phyloP scores from a whole-genome alignment of 1,140 invertebrate species.

The Daktulosphaira vitifoliae region DNA sequence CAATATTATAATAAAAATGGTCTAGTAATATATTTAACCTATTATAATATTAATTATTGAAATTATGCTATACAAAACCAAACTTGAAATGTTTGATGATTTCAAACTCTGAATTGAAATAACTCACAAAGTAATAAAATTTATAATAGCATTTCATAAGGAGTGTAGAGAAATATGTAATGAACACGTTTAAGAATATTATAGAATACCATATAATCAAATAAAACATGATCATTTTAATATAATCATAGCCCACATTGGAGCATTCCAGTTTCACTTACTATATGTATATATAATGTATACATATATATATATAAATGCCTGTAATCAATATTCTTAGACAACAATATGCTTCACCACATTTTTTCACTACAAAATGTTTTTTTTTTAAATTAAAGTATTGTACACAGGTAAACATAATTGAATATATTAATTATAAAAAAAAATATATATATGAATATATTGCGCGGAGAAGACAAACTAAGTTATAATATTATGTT shows the following conservation, averaged over 20 bases:
- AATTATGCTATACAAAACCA: conserved; percentile 23
- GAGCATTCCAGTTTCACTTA: conserved; percentile 11
- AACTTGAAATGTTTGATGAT: conserved; percentile 21
- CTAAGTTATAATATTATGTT: conserved; percentile 17
- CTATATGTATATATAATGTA: conserved; percentile 18
- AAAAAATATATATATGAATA: no score
- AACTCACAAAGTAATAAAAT: conserved; percentile 30
- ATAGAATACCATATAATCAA: conserved; percentile 15
- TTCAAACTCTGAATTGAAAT: conserved; percentile 28
- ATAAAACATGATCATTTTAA: neutral
- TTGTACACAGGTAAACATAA: conserved; percentile 30
- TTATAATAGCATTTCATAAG: conserved; percentile 22
- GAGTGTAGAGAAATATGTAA: conserved; percentile 11
- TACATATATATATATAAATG: neutral
- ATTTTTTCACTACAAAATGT: conserved; percentile 30
- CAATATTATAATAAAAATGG: conserved; percentile 11
- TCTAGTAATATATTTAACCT: conserved; percentile 17
- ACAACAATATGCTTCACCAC: conserved; percentile 10
- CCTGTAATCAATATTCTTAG: conserved; percentile 5
- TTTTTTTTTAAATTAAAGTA: conserved; percentile 25
- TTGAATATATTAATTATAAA: conserved; percentile 28
- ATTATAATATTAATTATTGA: neutral
- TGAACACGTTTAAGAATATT: conserved; percentile 15
- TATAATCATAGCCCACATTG: conserved; percentile 12
- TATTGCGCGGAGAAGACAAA: conserved; percentile 25